Evolutionary conservation across 2,797 vertebrate genomes (phyloP).

Genomic region (Lepus oiostolus): DNA sequence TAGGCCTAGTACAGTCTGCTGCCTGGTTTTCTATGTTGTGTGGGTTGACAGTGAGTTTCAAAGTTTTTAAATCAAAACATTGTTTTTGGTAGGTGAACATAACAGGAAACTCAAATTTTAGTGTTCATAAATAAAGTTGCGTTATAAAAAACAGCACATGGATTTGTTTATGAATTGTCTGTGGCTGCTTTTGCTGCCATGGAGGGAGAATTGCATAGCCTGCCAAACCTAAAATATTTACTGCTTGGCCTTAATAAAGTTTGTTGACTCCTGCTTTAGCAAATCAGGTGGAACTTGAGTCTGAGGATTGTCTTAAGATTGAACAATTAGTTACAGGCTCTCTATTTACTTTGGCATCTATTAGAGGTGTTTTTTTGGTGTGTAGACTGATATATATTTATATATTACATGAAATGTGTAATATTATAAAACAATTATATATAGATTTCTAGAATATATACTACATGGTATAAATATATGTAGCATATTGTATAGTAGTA

Average conservation of each 20-base stretch:
- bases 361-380: slow-evolving; percentile 33
- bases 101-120: slow-evolving; percentile 43
- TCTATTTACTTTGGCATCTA: not conserved
- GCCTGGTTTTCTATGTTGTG: not conserved
- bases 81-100: slow-evolving; percentile 50
- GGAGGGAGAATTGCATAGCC: not conserved
- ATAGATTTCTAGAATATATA: not conserved
- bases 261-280: slow-evolving; percentile 13
- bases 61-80: not conserved
- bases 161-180: slow-evolving; percentile 29
- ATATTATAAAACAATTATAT: not conserved
- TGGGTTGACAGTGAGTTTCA: not conserved
- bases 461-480: not conserved
- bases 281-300: slow-evolving; percentile 25
- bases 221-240: slow-evolving; percentile 50
- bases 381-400: not conserved
- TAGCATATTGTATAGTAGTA: not conserved
- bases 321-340: slow-evolving; percentile 3
- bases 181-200: slow-evolving; percentile 26
- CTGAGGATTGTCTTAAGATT: slow-evolving; percentile 10
- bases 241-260: not conserved
- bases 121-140: slow-evolving; percentile 42
- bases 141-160: not conserved
- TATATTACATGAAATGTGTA: not conserved
- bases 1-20: not conserved